Conservation (phyloP, 1,140 invertebrate species). For the Microplitis demolitor region DNA sequence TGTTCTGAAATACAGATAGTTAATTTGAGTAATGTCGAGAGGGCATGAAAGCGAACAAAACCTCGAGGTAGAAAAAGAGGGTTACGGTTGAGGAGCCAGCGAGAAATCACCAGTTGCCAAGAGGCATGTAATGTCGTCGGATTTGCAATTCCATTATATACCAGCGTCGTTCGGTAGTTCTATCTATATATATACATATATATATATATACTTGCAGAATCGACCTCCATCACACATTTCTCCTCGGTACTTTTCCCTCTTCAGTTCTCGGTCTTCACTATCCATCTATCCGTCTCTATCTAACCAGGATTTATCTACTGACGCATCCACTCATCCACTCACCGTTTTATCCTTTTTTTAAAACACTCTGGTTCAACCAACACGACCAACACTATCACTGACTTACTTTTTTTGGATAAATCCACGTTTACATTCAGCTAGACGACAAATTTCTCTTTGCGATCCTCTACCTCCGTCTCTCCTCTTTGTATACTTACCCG, state of each 20-base stretch:
- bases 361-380: no score
- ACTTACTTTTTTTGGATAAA: not conserved
- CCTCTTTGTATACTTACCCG: not conserved
- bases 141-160: slow-evolving; percentile 61
- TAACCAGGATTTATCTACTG: not conserved
- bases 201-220: no score
- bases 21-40: slow-evolving; percentile 34
- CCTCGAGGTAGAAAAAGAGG: slow-evolving; percentile 28
- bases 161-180: not conserved
- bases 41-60: slow-evolving; percentile 39
- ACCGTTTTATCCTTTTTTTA: no score
- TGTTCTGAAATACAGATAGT: not conserved
- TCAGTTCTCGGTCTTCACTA: not conserved
- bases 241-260: not conserved
- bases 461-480: not conserved
- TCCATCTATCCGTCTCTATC: not conserved
- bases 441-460: not conserved
- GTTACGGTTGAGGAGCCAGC: slow-evolving; percentile 43
- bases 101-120: slow-evolving; percentile 59
- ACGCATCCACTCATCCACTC: no score
- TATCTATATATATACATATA: no score
- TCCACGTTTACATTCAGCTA: not conserved
- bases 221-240: slow-evolving; percentile 32
- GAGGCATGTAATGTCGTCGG: slow-evolving; percentile 59
- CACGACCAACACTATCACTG: no score